These are phyloP conservation scores for Podarcis raffonei DNA, from an alignment of 2,113 vertebrate genomes.

Conservation along the genomic window DNA sequence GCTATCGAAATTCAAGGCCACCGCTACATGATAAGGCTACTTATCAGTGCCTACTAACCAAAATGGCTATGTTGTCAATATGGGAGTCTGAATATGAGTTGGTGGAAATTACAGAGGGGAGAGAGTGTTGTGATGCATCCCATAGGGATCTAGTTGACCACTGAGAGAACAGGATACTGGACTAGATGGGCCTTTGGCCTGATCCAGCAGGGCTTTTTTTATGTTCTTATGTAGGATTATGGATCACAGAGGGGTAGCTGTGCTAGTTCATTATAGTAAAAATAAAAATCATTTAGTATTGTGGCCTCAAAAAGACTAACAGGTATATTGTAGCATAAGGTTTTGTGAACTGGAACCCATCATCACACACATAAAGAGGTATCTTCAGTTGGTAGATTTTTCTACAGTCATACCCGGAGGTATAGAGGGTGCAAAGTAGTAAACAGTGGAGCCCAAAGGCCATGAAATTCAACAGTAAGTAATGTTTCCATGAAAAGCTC, in stretches of 20 bases:
- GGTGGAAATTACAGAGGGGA: too few relatives aligned
- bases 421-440: not conserved
- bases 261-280: not conserved
- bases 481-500: not conserved
- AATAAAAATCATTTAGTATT: not conserved
- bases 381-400: not conserved
- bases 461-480: not conserved
- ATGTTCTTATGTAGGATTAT: not conserved
- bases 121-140: too few relatives aligned
- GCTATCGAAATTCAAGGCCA: slow-evolving; percentile 24
- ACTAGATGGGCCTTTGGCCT: too few relatives aligned
- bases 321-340: not conserved
- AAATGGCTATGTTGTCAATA: too few relatives aligned
- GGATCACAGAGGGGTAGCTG: not conserved
- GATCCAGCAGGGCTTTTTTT: too few relatives aligned
- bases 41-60: too few relatives aligned
- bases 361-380: not conserved
- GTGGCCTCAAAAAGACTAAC: not conserved
- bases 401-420: not conserved
- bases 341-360: not conserved
- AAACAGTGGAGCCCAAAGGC: not conserved
- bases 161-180: too few relatives aligned
- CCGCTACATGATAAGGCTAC: not conserved
- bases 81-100: too few relatives aligned
- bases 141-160: too few relatives aligned